Percentiles rank a stretch among this genome's conserved stretches.
These are phyloP conservation scores for Merodon equestris DNA, from an alignment of 2,888 invertebrate genomes.

Conservation along the genomic window DNA sequence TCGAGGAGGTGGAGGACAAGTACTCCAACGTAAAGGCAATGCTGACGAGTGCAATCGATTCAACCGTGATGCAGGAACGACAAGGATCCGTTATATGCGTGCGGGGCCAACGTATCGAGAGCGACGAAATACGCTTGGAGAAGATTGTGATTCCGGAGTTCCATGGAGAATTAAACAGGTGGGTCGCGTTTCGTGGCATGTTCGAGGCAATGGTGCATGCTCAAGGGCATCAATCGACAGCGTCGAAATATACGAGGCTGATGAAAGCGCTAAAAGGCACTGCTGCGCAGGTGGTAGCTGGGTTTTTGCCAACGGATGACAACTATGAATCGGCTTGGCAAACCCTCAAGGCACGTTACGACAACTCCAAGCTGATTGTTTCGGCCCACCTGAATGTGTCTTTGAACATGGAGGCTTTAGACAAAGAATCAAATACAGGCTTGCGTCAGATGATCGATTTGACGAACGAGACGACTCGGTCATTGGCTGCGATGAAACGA, in stretches of 20 bases:
- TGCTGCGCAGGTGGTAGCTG: constrained; percentile 4
- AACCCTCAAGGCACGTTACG: constrained; percentile 20
- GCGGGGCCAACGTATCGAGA: too few relatives aligned
- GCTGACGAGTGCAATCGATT: constrained; percentile 12
- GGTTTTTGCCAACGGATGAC: constrained; percentile 17
- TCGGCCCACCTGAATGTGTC: constrained; percentile 24
- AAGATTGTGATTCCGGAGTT: too few relatives aligned
- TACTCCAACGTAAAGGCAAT: constrained; percentile 25
- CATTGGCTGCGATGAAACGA: constrained; percentile 19
- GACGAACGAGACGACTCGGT: constrained; percentile 20
- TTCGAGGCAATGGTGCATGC: too few relatives aligned
- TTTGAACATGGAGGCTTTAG: constrained; percentile 18
- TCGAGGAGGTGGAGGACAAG: constrained; percentile 17
- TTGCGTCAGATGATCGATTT: constrained; percentile 19
- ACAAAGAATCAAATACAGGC: constrained; percentile 34
- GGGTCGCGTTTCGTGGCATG: too few relatives aligned
- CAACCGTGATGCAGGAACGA: constrained; percentile 7
- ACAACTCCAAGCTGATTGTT: constrained; percentile 26
- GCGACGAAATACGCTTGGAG: too few relatives aligned
- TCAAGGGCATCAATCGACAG: too few relatives aligned
- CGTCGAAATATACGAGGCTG: too few relatives aligned
- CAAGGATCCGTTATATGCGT: constrained; percentile 8
- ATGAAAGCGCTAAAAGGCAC: constrained; percentile 35
- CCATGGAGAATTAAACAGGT: too few relatives aligned
- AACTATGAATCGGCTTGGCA: constrained; percentile 36